phyloP scores from a whole-genome alignment of 2,113 vertebrate genomes.

The Cavia aperea region DNA sequence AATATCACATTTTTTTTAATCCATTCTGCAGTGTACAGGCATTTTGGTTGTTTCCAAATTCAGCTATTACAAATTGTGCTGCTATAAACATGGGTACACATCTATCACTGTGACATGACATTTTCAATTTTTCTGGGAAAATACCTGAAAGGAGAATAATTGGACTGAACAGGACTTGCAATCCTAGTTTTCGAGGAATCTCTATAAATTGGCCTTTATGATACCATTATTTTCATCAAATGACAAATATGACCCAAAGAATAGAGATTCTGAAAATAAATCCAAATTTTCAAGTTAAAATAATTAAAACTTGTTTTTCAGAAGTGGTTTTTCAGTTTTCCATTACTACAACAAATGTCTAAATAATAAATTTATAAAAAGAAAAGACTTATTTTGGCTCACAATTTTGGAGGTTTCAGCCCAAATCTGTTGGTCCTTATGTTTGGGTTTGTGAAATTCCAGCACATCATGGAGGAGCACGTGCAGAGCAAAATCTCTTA shows the following conservation, averaged over 20 bases:
- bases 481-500: neutral
- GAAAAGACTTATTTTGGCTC: neutral
- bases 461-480: too few species aligned
- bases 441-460: neutral
- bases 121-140: too few species aligned
- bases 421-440: neutral
- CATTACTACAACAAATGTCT: neutral
- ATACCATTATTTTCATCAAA: neutral
- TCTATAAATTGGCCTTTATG: neutral
- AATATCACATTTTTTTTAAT: too few species aligned
- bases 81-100: too few species aligned
- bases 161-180: too few species aligned
- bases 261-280: neutral
- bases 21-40: too few species aligned
- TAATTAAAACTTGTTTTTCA: neutral
- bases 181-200: too few species aligned
- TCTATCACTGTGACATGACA: too few species aligned
- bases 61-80: too few species aligned
- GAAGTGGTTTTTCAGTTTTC: neutral
- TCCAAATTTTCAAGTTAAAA: neutral
- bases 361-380: neutral
- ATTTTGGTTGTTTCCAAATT: too few species aligned
- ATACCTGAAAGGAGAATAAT: too few species aligned
- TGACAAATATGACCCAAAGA: neutral
- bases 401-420: neutral